Base-by-base conservation (phyloP, 2,797 vertebrate species). In the Gymnodraco acuticeps region DNA sequence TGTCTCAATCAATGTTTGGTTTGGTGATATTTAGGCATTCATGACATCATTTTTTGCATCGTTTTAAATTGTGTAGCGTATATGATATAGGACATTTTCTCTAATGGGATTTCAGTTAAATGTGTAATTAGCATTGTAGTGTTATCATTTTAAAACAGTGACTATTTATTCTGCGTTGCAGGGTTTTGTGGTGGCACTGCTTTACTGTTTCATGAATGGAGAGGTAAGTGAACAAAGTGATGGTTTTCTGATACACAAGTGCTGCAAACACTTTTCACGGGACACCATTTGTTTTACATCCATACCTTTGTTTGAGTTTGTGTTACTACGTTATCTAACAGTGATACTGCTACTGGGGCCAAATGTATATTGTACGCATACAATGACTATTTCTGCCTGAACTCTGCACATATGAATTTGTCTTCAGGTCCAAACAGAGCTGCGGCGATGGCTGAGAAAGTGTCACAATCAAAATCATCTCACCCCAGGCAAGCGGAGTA, bases 121-220 rank as follows among this genome's bases (percentile, higher is more conserved):
- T 60, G 11, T 59, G 20, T 2, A 12, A 14, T 1, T 27, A 14
- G 43, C 3, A 23, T 0, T 45, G 8, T 0, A 17, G 31, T 17
- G 9, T 31, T n/a, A 2, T 52, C 17, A 64, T 41, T 62, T 67
- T 38, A 15, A 64, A 71, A 53, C 50, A 14, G 20, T 50, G 12
- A 45, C 17, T 8, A n/a, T 43, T 17, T 63, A 41, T 64, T 31
- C 65, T 84, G 62, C 81, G 50, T 89, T 85, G n/a, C 89, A 97
- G 97, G 97, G 97, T 7, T 97, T 97, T 75, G 95, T 96, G 70
- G 96, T 97, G 85, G 96, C 96, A 20, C 91, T 97, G 56, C 95
- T 97, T 1, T 97, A 97, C 87, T 97, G 97, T 65, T 97, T 97
- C 90, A 94, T 97, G 87, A 97, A 97, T 0, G 95, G 94, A 87